phyloP scores from a whole-genome alignment of 1,140 invertebrate genomes.

The Leptinotarsa texana region DNA sequence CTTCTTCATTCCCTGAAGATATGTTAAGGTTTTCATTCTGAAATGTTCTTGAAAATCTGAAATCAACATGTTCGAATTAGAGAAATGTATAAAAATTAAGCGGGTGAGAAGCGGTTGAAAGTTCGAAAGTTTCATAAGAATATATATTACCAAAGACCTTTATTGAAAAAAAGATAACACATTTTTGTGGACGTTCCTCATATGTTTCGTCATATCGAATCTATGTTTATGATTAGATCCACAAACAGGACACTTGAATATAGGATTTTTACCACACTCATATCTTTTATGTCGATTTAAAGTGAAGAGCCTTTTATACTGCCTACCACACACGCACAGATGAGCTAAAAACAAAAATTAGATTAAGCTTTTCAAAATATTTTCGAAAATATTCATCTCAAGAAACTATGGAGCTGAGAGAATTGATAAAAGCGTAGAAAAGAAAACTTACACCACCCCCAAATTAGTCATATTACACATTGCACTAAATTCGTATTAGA shows the following conservation, averaged over 20 bases:
- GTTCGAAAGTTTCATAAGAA: not conserved
- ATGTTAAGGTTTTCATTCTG: not conserved
- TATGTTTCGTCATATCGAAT: conserved; percentile 45
- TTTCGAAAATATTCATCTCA: too few relatives aligned
- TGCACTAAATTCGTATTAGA: too few relatives aligned
- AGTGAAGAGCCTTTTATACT: conserved; percentile 36
- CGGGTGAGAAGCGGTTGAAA: too few relatives aligned
- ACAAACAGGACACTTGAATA: conserved; percentile 67
- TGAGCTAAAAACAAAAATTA: conserved; percentile 26
- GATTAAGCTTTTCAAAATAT: conserved; percentile 5
- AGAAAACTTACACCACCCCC: too few relatives aligned
- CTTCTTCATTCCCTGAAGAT: not conserved
- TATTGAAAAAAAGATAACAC: conserved; percentile 6
- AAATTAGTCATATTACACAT: too few relatives aligned
- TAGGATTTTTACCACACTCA: conserved; percentile 58
- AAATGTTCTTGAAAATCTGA: not conserved
- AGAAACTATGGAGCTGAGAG: too few relatives aligned
- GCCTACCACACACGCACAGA: conserved; percentile 35
- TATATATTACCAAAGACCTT: not conserved
- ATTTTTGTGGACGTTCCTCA: conserved; percentile 37
- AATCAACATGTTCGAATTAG: conserved; percentile 15
- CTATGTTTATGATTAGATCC: conserved; percentile 37
- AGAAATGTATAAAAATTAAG: not conserved
- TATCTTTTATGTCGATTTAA: conserved; percentile 40
- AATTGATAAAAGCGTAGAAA: too few relatives aligned